Conservation (phyloP, 2,113 vertebrate species). For the Periophthalmus modestus region DNA sequence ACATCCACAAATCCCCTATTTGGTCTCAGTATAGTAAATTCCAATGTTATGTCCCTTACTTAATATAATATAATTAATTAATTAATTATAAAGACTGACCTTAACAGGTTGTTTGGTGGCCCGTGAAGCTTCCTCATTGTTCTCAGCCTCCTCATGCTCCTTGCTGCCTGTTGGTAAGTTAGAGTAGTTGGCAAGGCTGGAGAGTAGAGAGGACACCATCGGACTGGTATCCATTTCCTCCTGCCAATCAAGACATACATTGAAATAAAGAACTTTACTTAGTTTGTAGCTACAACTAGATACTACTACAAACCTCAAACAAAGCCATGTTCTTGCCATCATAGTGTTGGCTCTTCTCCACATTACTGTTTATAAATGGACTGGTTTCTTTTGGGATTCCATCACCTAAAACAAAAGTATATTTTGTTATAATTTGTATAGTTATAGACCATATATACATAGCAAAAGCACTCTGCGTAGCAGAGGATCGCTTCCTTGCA, state of each 20-base stretch:
- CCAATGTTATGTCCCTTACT: background rate
- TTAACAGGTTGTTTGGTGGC: constrained; percentile 66
- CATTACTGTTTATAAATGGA: constrained; percentile 93
- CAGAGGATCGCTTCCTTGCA: no score
- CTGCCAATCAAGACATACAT: constrained; percentile 59
- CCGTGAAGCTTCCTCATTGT: constrained; percentile 83
- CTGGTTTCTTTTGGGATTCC: constrained; percentile 95
- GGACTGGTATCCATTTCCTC: constrained; percentile 99
- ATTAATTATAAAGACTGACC: constrained; percentile 32
- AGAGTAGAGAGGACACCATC: constrained; percentile 97
- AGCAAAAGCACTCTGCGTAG: no score
- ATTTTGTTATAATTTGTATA: no score
- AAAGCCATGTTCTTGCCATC: constrained; percentile 97
- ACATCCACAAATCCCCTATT: no score
- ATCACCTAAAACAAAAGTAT: constrained; percentile 79
- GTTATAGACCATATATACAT: no score
- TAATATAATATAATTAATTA: no score
- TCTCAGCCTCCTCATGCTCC: constrained; percentile 96
- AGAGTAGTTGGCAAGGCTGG: constrained; percentile 96
- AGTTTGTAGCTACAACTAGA: background rate
- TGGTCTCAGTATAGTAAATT: background rate
- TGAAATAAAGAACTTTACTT: background rate
- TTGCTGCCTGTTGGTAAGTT: constrained; percentile 94
- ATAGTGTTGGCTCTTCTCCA: constrained; percentile 91
- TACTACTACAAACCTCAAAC: constrained; percentile 81